These are phyloP conservation scores for Acrocyrtus sp. DNA, from an alignment of 2,888 invertebrate genomes.

Conservation along the genomic window DNA sequence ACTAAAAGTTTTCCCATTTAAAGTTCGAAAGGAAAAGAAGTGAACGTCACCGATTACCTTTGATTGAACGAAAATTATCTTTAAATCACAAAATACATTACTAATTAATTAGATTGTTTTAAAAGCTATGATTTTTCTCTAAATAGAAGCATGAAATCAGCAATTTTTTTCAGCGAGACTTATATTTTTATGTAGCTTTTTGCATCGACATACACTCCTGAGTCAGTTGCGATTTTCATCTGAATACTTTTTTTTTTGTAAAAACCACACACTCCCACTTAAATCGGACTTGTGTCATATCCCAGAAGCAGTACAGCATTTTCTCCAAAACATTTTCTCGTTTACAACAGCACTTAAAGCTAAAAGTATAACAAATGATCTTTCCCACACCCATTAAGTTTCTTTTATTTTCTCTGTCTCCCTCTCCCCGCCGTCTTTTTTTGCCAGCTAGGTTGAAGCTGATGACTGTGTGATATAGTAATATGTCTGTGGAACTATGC, in stretches of 20 bases:
- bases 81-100: too few relatives aligned
- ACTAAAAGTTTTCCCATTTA: too few relatives aligned
- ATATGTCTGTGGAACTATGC: background rate
- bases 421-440: constrained; percentile 5
- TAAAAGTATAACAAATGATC: constrained; percentile 50
- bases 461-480: constrained; percentile 12
- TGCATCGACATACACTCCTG: background rate
- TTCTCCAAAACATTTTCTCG: constrained; percentile 25
- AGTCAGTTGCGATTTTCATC: background rate
- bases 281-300: background rate
- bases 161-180: too few relatives aligned
- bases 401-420: constrained; percentile 11
- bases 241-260: background rate
- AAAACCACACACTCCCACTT: background rate
- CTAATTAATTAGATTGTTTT: too few relatives aligned
- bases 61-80: too few relatives aligned
- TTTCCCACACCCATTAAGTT: constrained; percentile 50
- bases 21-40: too few relatives aligned
- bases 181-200: too few relatives aligned
- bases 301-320: constrained; percentile 1
- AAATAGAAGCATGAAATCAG: too few relatives aligned
- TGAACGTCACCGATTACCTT: too few relatives aligned
- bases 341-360: constrained; percentile 38
- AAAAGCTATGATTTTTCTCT: too few relatives aligned
- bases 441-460: constrained; percentile 15